Percentiles rank a stretch among this genome's conserved stretches.
Conservation (phyloP, 2,888 invertebrate species). For the Troglohyphantes excavatus region DNA sequence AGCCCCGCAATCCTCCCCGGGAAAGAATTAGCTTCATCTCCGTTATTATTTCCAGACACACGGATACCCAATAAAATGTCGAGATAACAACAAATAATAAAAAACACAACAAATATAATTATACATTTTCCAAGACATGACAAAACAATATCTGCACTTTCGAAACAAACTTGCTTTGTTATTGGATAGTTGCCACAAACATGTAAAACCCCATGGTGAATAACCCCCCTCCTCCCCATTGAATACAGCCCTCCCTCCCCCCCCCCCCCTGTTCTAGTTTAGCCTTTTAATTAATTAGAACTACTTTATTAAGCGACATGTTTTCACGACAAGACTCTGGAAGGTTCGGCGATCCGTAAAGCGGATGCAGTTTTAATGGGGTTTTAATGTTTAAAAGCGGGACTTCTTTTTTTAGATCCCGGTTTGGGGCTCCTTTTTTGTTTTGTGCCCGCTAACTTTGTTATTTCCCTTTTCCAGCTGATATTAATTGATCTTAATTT, state of each 20-base stretch:
- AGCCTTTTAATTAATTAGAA: slow-evolving; percentile 78
- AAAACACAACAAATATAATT: slow-evolving; percentile 43
- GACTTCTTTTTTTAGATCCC: slow-evolving; percentile 7
- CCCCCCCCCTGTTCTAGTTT: slow-evolving; percentile 58
- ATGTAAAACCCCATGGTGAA: slow-evolving; percentile 35
- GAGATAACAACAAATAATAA: neutral
- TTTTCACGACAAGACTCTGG: slow-evolving; percentile 65
- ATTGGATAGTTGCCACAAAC: slow-evolving; percentile 77
- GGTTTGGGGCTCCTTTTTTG: slow-evolving; percentile 22
- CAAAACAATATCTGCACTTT: slow-evolving; percentile 60
- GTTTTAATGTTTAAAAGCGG: slow-evolving; percentile 76
- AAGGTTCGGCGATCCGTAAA: slow-evolving; percentile 59
- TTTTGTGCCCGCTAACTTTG: slow-evolving; percentile 46
- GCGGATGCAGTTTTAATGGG: slow-evolving; percentile 72
- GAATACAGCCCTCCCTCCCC: neutral
- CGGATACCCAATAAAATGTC: slow-evolving; percentile 43
- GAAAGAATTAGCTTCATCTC: slow-evolving; percentile 26
- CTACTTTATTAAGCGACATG: slow-evolving; percentile 75
- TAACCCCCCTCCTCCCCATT: neutral
- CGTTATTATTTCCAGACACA: slow-evolving; percentile 28
- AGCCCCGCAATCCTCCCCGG: slow-evolving; percentile 11
- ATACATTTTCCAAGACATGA: slow-evolving; percentile 64
- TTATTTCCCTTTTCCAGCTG: slow-evolving; percentile 55
- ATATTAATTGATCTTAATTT: slow-evolving; percentile 74
- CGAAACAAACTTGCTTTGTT: slow-evolving; percentile 58